Conservation (phyloP, 2,888 invertebrate genomes). For the Pseudolycoriella hygida region DNA sequence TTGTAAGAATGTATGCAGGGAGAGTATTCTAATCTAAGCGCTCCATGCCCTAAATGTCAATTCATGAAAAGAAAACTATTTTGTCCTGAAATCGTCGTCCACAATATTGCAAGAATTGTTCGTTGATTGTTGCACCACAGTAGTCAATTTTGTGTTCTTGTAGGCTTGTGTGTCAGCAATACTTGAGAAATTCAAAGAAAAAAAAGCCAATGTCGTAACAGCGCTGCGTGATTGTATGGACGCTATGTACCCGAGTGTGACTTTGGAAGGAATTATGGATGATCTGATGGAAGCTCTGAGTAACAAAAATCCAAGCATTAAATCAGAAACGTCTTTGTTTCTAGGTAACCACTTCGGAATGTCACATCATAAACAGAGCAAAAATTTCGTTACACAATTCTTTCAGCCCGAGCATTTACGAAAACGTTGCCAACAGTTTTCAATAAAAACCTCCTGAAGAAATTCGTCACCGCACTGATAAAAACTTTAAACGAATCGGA, state of each 20-base stretch:
- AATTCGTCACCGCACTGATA: constrained; percentile 55
- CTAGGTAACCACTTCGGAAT: constrained; percentile 10
- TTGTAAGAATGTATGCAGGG: no score
- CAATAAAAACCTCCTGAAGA: constrained; percentile 80
- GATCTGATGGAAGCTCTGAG: constrained; percentile 70
- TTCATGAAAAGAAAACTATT: no score
- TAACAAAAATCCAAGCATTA: constrained; percentile 82
- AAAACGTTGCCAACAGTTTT: constrained; percentile 63
- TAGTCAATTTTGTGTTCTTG: neutral
- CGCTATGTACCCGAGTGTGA: constrained; percentile 67
- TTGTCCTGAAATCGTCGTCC: no score
- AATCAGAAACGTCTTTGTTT: constrained; percentile 72
- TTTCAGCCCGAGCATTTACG: constrained; percentile 52
- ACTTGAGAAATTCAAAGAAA: constrained; percentile 94
- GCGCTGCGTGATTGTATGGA: constrained; percentile 82
- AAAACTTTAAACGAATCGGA: constrained; percentile 50
- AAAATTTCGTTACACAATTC: constrained; percentile 21
- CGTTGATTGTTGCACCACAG: no score
- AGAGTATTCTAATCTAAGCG: no score
- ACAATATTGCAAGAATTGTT: no score
- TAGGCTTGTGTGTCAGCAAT: constrained; percentile 53
- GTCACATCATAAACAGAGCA: neutral
- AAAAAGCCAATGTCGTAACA: constrained; percentile 76
- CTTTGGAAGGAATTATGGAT: constrained; percentile 67
- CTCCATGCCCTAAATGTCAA: no score